Base-by-base conservation (phyloP, 1,140 invertebrate species). In the Caenorhabditis latens region DNA sequence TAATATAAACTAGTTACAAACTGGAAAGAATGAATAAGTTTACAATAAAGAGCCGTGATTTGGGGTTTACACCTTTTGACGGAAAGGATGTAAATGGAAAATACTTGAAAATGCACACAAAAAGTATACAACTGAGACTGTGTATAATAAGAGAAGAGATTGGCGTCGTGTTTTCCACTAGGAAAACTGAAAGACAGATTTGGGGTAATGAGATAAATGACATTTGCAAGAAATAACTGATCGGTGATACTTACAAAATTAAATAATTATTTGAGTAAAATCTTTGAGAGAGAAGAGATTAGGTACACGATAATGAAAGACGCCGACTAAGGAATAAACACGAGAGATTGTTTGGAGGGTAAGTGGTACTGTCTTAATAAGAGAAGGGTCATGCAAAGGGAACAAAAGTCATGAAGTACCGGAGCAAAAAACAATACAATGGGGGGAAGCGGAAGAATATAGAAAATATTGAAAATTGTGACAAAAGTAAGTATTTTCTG, bases 281-380 rank as follows among this genome's bases (percentile, higher is more conserved):
- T 13, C 24, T 13, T 13, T 24, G 71, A 46, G 42, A 48, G 67
- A 50, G 71, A 79, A 50, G 71, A 79, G 71, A 79, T 79, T 79
- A 79, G 71, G 71, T 79, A 79, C 71, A 79, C 71, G 71, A 79
- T 79, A 53, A 79, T 79, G 71, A 79, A 79, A 79, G 71, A 79
- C 71, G 71, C 71, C 71, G 71, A 79, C 71, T 79, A 79, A 79
- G 11, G 71, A 50, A 42, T 79, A 79, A 79, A 79, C 71, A 50
- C 71, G 71, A 79, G 71, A 79, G 71, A 79, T 79, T 79, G 71
- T 79, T 14, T 2, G 7, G 42, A 19, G 14, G 43, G 57, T 8
- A 14, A 79, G 16, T 21, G 71, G 71, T 32, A 79, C 46, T 32
- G 71, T 79, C 7, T 46, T n/a, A 65, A 65, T 65, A 46, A 42